Base-by-base conservation (phyloP, 2,888 invertebrate genomes). In the Caenorhabditis parvicauda region DNA sequence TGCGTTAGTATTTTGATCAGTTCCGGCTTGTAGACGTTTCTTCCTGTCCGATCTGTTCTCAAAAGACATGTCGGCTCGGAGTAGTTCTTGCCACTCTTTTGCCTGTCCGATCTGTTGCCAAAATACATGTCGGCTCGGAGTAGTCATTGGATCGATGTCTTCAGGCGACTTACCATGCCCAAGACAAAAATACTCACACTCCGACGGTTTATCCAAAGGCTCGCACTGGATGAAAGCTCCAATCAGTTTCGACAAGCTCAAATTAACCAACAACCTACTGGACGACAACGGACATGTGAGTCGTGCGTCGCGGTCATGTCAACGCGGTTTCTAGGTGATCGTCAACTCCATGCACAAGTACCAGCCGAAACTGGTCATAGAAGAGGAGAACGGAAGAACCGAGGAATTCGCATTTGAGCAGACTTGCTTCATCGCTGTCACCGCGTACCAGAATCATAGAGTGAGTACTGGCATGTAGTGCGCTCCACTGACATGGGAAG, bases 261-360 rank as follows among this genome's bases (percentile, higher is more conserved):
- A 95, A 84, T 87, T 95, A 78, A 95, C 95, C 82, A 96, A 95
- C 85, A 95, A 95, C 84, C 93, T 94, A 84, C 89, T 94, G 89
- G 92, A 93, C 83, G 90, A 91, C 82, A 90, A 90, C 81, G 92
- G 92, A 82, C 92, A 93, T 87, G 92, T 92, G 83, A 87, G 88
- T 86, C n/a, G n/a, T n/a, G n/a, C n/a, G n/a, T 19, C 35, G 35
- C 9, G n/a, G n/a, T n/a, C n/a, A n/a, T n/a, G n/a, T n/a, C n/a
- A n/a, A n/a, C n/a, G 38, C 35, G 19, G 22, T 46, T 84, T 85
- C 45, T 88, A 98, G 98, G 89, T 98, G 83, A 94, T 98, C 76
- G 86, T 98, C 69, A 98, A 98, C 83, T 98, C 96, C 44, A 98
- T 98, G 98, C 98, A 98, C 86, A 90, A 93, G 81, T 98, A 98